Evolutionary conservation across 2,797 vertebrate genomes (phyloP).

Genomic region (Sebastolobus altivelis): DNA sequence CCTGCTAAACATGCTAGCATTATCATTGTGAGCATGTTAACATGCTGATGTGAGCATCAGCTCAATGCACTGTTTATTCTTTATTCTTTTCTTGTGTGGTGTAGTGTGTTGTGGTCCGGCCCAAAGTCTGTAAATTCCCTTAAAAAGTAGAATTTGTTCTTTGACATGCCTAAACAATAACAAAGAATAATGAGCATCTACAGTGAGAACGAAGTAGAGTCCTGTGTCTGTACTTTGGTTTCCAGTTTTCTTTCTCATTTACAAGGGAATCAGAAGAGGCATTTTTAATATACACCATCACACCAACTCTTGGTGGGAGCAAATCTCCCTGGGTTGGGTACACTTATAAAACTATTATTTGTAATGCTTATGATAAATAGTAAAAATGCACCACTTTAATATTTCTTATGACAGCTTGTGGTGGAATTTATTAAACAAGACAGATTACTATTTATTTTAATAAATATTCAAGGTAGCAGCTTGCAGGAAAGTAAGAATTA

Average conservation of each 20-base stretch:
- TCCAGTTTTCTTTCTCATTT: background rate
- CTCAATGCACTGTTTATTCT: background rate
- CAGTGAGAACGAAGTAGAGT: background rate
- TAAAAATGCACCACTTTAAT: background rate
- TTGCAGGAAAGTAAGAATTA: conserved; percentile 15
- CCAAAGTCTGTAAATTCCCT: background rate
- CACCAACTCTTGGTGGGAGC: background rate
- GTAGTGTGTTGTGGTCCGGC: background rate
- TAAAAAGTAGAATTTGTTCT: background rate
- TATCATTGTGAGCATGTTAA: background rate
- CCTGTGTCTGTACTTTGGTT: background rate
- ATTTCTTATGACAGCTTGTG: background rate
- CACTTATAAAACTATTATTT: background rate
- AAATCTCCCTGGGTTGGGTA: background rate
- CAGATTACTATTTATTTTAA: background rate
- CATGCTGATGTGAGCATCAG: background rate
- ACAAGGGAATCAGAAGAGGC: background rate
- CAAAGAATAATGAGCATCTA: background rate
- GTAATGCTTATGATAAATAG: background rate
- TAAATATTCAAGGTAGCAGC: conserved; percentile 4
- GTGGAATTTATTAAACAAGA: background rate
- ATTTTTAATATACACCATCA: background rate
- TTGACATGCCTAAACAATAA: background rate
- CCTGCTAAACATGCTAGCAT: background rate
- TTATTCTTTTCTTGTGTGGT: background rate